phyloP scores from a whole-genome alignment of 2,797 vertebrate species.

The Fratercula arctica region DNA sequence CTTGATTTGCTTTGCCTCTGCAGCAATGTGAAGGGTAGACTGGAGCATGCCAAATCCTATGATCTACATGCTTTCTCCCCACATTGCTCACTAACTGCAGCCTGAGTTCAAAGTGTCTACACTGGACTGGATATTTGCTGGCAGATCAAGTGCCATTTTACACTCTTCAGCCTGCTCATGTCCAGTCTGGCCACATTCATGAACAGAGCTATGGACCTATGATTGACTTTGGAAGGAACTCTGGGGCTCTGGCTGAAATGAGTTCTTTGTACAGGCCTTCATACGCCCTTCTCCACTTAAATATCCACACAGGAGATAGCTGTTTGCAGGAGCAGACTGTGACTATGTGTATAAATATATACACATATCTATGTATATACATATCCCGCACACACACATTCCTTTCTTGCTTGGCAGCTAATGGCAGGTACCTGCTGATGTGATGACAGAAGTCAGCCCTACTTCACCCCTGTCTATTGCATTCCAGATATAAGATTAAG shows the following conservation, averaged over 20 bases:
- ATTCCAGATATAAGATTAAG: conserved; percentile 12
- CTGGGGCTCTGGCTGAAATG: background rate
- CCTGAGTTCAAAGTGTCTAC: background rate
- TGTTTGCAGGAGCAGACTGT: background rate
- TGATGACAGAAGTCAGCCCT: background rate
- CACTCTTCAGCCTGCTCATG: background rate
- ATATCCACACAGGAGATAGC: background rate
- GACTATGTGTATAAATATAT: background rate
- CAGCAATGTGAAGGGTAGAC: background rate
- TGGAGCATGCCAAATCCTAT: background rate
- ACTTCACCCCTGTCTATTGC: background rate
- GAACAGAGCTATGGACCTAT: background rate
- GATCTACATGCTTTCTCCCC: background rate
- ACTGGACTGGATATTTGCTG: background rate
- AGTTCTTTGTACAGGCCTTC: background rate
- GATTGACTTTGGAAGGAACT: background rate
- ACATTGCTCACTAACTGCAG: background rate
- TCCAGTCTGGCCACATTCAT: background rate
- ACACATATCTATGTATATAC: background rate
- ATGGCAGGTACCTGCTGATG: background rate
- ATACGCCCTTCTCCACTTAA: background rate
- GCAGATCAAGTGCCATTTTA: background rate
- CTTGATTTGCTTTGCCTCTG: background rate
- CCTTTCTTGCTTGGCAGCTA: background rate
- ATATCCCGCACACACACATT: background rate